These are phyloP conservation scores for Brachionus sp. DNA, from an alignment of 1,140 invertebrate species.

Conservation along the genomic window DNA sequence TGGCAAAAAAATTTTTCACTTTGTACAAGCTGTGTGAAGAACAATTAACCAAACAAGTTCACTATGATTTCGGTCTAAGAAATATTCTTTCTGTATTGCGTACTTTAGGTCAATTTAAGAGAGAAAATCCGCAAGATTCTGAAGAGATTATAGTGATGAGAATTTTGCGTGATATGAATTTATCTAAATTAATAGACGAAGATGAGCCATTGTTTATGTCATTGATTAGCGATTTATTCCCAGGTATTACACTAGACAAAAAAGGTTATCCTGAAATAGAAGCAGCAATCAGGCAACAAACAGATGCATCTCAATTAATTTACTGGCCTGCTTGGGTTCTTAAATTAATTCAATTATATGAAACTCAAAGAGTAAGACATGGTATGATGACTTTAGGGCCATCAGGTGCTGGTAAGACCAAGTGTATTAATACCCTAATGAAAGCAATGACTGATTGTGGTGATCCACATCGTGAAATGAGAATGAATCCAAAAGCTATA, in stretches of 20 bases:
- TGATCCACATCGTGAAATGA: slow-evolving; percentile 82
- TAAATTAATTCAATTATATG: slow-evolving; percentile 78
- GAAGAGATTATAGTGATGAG: slow-evolving; percentile 94
- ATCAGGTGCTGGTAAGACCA: slow-evolving; percentile 84
- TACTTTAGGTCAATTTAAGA: slow-evolving; percentile 86
- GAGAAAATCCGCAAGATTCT: slow-evolving; percentile 81
- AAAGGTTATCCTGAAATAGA: slow-evolving; percentile 75
- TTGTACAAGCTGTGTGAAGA: slow-evolving; percentile 94
- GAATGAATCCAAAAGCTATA: slow-evolving; percentile 97
- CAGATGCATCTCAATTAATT: slow-evolving; percentile 66
- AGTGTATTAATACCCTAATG: slow-evolving; percentile 91
- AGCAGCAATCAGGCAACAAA: slow-evolving; percentile 53
- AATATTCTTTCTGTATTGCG: slow-evolving; percentile 90
- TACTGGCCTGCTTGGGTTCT: slow-evolving; percentile 88
- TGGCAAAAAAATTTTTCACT: slow-evolving; percentile 91
- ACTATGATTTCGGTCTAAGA: slow-evolving; percentile 91
- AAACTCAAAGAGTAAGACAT: slow-evolving; percentile 23
- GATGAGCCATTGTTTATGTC: slow-evolving; percentile 94
- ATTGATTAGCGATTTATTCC: slow-evolving; percentile 88
- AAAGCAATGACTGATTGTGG: slow-evolving; percentile 79
- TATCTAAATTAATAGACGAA: slow-evolving; percentile 89
- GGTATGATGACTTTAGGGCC: slow-evolving; percentile 70
- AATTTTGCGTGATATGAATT: slow-evolving; percentile 91
- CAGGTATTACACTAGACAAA: slow-evolving; percentile 84
- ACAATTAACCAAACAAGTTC: slow-evolving; percentile 93